Conservation (phyloP, 2,113 vertebrate species). For the Cebidichthys violaceus region DNA sequence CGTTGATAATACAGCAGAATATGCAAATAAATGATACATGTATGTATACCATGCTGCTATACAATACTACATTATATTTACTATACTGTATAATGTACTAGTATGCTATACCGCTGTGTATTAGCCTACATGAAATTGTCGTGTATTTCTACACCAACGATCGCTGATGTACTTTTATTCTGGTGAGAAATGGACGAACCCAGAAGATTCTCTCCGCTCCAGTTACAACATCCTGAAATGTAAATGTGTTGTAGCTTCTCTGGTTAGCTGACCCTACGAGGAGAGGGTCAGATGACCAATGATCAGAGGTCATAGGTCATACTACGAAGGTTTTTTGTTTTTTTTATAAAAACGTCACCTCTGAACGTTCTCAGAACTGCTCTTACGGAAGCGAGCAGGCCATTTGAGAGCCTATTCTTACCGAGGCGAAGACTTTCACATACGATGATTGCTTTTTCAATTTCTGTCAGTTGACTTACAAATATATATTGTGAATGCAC, state of each 20-base stretch:
- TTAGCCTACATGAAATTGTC: no score
- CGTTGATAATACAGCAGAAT: no score
- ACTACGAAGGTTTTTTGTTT: constrained; percentile 28
- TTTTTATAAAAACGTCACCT: constrained; percentile 26
- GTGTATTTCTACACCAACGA: no score
- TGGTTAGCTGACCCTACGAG: no score
- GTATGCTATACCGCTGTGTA: no score
- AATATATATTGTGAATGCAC: constrained; percentile 69
- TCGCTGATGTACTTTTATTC: background rate
- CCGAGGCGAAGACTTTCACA: constrained; percentile 43
- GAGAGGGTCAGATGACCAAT: no score
- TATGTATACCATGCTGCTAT: no score
- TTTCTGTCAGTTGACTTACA: constrained; percentile 59
- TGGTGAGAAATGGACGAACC: background rate
- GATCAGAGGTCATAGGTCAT: constrained; percentile 18
- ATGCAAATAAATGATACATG: no score
- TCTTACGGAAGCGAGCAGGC: constrained; percentile 33
- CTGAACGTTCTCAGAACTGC: constrained; percentile 22
- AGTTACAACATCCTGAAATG: background rate
- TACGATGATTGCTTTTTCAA: constrained; percentile 73
- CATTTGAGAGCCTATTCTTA: constrained; percentile 54
- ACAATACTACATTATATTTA: no score
- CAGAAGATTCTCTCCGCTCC: background rate
- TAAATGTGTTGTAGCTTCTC: background rate
- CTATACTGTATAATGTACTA: no score